Evolutionary conservation across 35 echinoderm and acorn worm species (phyloP), one percentile per base, ranked within the genome.

Genomic region (Eucidaris tribuloides): DNA sequence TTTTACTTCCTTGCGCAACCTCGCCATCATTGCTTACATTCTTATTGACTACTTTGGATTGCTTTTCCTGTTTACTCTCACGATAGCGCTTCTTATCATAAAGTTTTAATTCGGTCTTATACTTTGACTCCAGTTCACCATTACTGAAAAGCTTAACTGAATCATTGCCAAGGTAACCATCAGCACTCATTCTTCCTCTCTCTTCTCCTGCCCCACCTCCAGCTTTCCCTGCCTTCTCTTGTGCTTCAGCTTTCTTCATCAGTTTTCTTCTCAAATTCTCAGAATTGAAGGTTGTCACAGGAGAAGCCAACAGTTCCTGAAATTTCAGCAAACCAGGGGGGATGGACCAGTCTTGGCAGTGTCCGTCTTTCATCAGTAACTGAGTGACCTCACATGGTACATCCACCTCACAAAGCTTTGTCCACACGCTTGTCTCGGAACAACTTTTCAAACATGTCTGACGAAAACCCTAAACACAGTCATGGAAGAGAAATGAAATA

Each of bases 361-460:
- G 57, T 80, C 17, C 7, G 34, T 49, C 34, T 19, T 81, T 54
- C 33, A n/a, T 25, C 46, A 52, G 44, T 27, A 65, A 65, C 20
- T 34, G 13, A 14, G 58, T 43, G 60, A 65, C 6, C 30, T 83
- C 35, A 11, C 17, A 7, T n/a, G 80, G 80, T 3, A 60, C 37
- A 39, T 88, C 76, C 5, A 88, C 77, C 29, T 88, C 85, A 88
- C 76, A 79, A 3, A 88, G 57, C 25, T 66, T 88, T 25, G 85
- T 88, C 76, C 85, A 88, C 5, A 63, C 40, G 45, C 85, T 88
- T 42, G 78, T 40, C 23, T 88, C 85, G 31, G 76, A 80, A 46
- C 85, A 88, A 14, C 29, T 66, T 63, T 68, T 88, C 29, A 88
- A 33, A 41, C 58, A 79, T 9, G 85, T 65, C 41, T 88, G 85